phyloP scores from a whole-genome alignment of 2,113 vertebrate species.

The Oryzias celebensis region DNA sequence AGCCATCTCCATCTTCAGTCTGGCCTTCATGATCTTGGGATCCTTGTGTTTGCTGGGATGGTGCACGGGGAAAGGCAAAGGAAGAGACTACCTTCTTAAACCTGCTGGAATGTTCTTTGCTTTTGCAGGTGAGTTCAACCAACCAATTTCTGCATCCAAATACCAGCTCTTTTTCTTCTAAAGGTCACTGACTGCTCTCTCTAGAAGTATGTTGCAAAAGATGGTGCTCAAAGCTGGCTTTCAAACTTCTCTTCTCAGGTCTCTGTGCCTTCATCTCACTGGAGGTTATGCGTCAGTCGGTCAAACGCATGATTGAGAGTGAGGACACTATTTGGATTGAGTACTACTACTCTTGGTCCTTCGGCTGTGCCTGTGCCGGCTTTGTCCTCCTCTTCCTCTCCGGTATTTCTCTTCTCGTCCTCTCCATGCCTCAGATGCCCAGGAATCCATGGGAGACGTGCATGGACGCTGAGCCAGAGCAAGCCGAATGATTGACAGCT shows the following conservation, averaged over 20 bases:
- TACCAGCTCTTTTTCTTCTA: too few species aligned
- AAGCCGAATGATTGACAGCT: slow-evolving; percentile 60
- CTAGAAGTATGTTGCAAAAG: neutral
- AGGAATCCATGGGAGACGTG: slow-evolving; percentile 97
- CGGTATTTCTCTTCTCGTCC: slow-evolving; percentile 85
- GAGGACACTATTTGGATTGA: slow-evolving; percentile 90
- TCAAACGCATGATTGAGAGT: slow-evolving; percentile 95
- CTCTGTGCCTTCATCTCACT: slow-evolving; percentile 92
- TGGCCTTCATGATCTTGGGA: slow-evolving; percentile 87
- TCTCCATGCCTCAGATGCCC: slow-evolving; percentile 95
- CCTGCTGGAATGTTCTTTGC: slow-evolving; percentile 94
- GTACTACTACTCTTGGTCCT: slow-evolving; percentile 92
- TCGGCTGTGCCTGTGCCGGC: slow-evolving; percentile 86
- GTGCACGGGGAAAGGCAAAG: slow-evolving; percentile 79
- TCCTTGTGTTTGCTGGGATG: slow-evolving; percentile 83
- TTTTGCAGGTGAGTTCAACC: slow-evolving; percentile 83
- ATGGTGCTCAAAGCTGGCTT: neutral
- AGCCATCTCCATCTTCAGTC: slow-evolving; percentile 92
- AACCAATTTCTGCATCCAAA: too few species aligned
- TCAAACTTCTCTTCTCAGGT: slow-evolving; percentile 72
- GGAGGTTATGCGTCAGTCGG: slow-evolving; percentile 95
- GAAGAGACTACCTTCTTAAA: slow-evolving; percentile 88
- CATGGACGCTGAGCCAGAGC: slow-evolving; percentile 92
- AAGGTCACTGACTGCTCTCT: too few species aligned
- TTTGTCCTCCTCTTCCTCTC: slow-evolving; percentile 89